Percentiles rank a stretch among this genome's conserved stretches.
Evolutionary conservation across 2,888 invertebrate species (phyloP).

Genomic region (Oxyscelio sp.): DNA sequence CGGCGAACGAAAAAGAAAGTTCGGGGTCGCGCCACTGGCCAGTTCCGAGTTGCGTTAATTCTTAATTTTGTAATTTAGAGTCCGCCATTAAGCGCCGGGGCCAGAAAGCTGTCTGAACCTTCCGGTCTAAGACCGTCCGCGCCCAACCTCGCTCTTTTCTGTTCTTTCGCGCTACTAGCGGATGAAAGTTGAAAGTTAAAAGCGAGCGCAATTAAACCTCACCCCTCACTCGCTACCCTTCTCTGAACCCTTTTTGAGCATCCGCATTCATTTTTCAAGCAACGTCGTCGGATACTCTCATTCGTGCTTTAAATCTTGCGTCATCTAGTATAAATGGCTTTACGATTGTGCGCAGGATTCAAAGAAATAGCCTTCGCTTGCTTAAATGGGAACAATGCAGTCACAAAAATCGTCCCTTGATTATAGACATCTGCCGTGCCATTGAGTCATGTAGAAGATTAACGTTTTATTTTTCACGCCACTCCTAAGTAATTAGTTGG

Average conservation of each 20-base stretch:
- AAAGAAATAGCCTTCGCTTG: constrained; percentile 68
- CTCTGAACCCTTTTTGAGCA: constrained; percentile 76
- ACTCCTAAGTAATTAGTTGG: background rate
- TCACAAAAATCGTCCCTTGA: constrained; percentile 58
- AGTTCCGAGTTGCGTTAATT: constrained; percentile 84
- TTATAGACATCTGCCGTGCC: constrained; percentile 37
- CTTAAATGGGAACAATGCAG: constrained; percentile 67
- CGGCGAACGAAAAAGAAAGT: constrained; percentile 29
- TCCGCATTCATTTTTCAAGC: constrained; percentile 85
- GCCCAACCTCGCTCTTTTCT: constrained; percentile 32
- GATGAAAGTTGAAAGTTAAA: constrained; percentile 83
- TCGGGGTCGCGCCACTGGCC: constrained; percentile 67
- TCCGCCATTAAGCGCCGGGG: constrained; percentile 81
- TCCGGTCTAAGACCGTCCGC: constrained; percentile 67
- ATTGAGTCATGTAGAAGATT: constrained; percentile 32
- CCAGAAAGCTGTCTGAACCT: constrained; percentile 78
- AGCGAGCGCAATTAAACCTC: constrained; percentile 85
- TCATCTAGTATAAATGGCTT: constrained; percentile 72
- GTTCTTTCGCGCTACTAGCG: constrained; percentile 73
- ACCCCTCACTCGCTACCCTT: constrained; percentile 76
- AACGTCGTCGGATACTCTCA: constrained; percentile 83
- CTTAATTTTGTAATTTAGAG: constrained; percentile 86
- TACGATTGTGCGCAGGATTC: constrained; percentile 80
- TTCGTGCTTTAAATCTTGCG: constrained; percentile 81
- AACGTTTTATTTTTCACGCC: background rate